Evolutionary conservation across 2,797 vertebrate genomes (phyloP).

Genomic region (Melanotaenia trifasciata): DNA sequence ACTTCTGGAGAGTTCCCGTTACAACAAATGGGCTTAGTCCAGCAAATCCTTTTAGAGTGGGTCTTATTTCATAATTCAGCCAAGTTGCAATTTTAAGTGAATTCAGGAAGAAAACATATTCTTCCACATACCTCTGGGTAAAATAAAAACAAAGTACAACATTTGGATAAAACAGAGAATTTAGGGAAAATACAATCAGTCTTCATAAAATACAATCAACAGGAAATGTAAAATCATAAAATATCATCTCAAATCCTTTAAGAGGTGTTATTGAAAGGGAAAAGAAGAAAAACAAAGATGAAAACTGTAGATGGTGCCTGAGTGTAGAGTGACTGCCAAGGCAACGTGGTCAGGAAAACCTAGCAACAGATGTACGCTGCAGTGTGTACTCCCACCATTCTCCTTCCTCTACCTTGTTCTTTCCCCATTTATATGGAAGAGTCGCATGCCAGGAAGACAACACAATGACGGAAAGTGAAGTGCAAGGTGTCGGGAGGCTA

Average conservation of each 20-base stretch:
- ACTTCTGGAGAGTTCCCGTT: constrained; percentile 52
- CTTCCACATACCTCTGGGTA: background rate
- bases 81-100: constrained; percentile 32
- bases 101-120: constrained; percentile 16
- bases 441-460: constrained; percentile 80
- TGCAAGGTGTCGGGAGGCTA: constrained; percentile 48
- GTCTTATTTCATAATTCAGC: constrained; percentile 44
- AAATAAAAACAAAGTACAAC: too few relatives aligned
- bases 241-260: constrained; percentile 4
- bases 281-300: background rate
- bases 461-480: constrained; percentile 79
- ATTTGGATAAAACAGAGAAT: background rate
- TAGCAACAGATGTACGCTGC: constrained; percentile 82
- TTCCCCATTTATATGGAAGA: constrained; percentile 70
- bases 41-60: constrained; percentile 29
- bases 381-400: constrained; percentile 27
- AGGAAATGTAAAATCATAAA: background rate
- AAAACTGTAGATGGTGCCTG: constrained; percentile 4
- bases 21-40: constrained; percentile 48
- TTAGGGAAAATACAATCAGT: background rate
- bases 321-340: constrained; percentile 63
- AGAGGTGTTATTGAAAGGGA: constrained; percentile 15
- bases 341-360: constrained; percentile 79
- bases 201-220: background rate
- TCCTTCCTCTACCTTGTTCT: constrained; percentile 49